Percentiles rank a stretch among this genome's conserved stretches.
phyloP scores from a whole-genome alignment of 2,888 invertebrate genomes.

The Platycnemis pennipes region DNA sequence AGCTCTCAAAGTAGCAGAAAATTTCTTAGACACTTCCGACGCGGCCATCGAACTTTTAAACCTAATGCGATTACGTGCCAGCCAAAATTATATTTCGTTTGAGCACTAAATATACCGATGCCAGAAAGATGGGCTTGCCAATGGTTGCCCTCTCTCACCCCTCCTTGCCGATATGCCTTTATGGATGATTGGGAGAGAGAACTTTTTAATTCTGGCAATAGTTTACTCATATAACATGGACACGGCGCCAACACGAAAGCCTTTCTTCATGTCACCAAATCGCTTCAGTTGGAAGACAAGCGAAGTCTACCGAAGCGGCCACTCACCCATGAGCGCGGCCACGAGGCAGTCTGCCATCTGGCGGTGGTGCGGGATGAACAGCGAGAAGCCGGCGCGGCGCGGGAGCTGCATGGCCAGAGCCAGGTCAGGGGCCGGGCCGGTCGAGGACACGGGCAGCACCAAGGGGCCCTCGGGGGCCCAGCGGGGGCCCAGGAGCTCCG shows the following conservation, averaged over 20 bases:
- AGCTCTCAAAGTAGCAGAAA: too few relatives aligned
- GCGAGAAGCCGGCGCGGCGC: constrained; percentile 86
- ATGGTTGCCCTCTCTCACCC: too few relatives aligned
- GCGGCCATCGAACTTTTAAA: too few relatives aligned
- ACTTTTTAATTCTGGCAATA: too few relatives aligned
- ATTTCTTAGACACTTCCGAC: too few relatives aligned
- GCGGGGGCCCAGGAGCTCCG: constrained; percentile 82
- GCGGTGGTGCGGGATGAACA: constrained; percentile 87
- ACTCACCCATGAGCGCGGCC: constrained; percentile 84
- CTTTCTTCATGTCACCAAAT: too few relatives aligned
- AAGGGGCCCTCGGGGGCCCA: constrained; percentile 78
- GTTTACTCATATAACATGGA: constrained; percentile 14
- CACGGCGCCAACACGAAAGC: constrained; percentile 32
- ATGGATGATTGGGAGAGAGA: too few relatives aligned
- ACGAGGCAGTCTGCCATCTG: constrained; percentile 87
- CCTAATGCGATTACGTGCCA: too few relatives aligned
- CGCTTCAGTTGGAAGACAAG: neutral
- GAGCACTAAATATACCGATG: too few relatives aligned
- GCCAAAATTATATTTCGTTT: too few relatives aligned
- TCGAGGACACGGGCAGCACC: constrained; percentile 80
- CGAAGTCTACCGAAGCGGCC: neutral
- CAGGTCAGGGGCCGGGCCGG: constrained; percentile 85
- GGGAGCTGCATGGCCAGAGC: constrained; percentile 83
- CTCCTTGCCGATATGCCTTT: neutral
- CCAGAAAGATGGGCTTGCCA: too few relatives aligned